These are phyloP conservation scores for Ophraella communa DNA, from an alignment of 2,888 invertebrate genomes.

Conservation along the genomic window DNA sequence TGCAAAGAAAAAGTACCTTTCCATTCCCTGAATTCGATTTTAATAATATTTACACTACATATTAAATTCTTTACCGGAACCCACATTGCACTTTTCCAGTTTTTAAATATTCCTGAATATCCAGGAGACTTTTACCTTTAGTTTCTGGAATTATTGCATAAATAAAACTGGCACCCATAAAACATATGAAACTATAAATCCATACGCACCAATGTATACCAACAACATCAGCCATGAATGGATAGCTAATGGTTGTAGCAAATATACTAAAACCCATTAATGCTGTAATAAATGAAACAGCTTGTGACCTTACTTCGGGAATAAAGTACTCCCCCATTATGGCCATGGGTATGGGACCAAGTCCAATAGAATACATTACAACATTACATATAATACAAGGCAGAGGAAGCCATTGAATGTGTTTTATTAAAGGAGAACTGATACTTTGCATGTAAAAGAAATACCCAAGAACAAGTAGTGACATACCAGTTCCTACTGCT, in stretches of 20 bases:
- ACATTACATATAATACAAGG: constrained; percentile 13
- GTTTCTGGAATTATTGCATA: constrained; percentile 17
- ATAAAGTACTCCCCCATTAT: constrained; percentile 15
- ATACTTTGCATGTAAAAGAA: constrained; percentile 64
- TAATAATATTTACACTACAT: too few relatives aligned
- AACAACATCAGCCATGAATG: constrained; percentile 9
- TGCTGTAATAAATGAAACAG: constrained; percentile 5
- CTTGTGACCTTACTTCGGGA: neutral
- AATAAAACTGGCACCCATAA: constrained; percentile 12
- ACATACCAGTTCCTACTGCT: constrained; percentile 68
- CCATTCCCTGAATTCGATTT: too few relatives aligned
- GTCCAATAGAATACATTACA: constrained; percentile 12
- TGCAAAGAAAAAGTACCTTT: too few relatives aligned
- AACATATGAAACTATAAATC: constrained; percentile 10
- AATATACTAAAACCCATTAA: constrained; percentile 13
- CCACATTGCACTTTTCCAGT: neutral
- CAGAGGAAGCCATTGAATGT: constrained; percentile 9
- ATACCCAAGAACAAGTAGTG: constrained; percentile 63
- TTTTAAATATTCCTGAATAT: constrained; percentile 16
- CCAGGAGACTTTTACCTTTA: constrained; percentile 11
- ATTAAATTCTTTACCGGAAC: too few relatives aligned
- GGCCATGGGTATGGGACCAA: constrained; percentile 12
- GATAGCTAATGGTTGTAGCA: constrained; percentile 9
- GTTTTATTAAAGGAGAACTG: neutral
- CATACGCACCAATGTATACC: constrained; percentile 20